phyloP scores from a whole-genome alignment of 2,888 invertebrate species.

The Xestia sexstrigata region DNA sequence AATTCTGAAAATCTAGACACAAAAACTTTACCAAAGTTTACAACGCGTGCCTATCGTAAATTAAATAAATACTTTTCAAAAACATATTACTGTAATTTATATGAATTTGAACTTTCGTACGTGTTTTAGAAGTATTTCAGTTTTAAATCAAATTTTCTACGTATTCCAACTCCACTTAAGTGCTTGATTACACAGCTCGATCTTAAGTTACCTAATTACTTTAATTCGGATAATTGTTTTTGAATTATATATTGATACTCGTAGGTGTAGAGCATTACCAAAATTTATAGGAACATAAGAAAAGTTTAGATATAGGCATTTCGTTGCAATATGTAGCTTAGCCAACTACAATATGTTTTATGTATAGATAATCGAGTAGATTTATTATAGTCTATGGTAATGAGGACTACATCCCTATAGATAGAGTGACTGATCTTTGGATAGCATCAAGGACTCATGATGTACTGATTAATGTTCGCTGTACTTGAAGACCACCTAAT shows the following conservation, averaged over 20 bases:
- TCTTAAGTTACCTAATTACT: not conserved
- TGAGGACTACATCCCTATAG: no score
- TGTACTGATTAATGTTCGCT: no score
- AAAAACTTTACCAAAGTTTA: conserved; percentile 61
- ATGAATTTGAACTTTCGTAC: conserved; percentile 22
- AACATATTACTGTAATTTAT: conserved; percentile 43
- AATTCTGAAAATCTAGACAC: conserved; percentile 43
- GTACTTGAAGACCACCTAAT: no score
- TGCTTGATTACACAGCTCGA: conserved; percentile 5
- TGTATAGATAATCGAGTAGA: no score
- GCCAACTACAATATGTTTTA: no score
- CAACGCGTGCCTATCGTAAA: conserved; percentile 46
- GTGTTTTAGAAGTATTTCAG: conserved; percentile 25
- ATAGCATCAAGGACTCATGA: no score
- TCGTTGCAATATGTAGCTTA: no score
- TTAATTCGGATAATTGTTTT: not conserved
- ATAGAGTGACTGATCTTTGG: no score
- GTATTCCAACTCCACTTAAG: conserved; percentile 13
- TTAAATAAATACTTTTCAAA: conserved; percentile 53
- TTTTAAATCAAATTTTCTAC: conserved; percentile 24
- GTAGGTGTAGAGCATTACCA: conserved; percentile 27
- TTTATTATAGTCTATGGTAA: no score
- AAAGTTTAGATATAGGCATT: no score
- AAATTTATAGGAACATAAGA: no score
- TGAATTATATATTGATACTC: not conserved